These are phyloP conservation scores for Craterocephalus amniculus DNA, from an alignment of 2,797 vertebrate species.

Conservation along the genomic window DNA sequence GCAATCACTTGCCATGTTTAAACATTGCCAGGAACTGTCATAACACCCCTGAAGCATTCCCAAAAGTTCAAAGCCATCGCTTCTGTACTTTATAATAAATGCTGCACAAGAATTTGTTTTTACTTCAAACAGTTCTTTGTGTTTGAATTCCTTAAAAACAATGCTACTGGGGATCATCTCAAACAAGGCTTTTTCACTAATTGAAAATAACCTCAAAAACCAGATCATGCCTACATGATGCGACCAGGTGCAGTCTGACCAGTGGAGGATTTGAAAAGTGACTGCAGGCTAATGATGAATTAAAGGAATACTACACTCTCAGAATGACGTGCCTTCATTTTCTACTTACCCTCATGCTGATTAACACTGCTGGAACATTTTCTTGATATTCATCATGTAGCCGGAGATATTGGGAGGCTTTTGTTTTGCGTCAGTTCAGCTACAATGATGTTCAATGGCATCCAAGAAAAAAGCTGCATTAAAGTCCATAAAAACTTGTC, in stretches of 20 bases:
- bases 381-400: too few relatives aligned
- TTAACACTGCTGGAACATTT: too few relatives aligned
- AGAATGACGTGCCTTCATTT: too few relatives aligned
- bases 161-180: constrained; percentile 26
- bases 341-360: too few relatives aligned
- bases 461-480: too few relatives aligned
- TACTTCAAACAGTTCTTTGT: constrained; percentile 28
- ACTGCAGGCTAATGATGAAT: not conserved
- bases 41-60: constrained; percentile 59
- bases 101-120: constrained; percentile 57
- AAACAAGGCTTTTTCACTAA: constrained; percentile 18
- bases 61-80: constrained; percentile 61
- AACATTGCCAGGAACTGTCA: constrained; percentile 59
- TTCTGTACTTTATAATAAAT: constrained; percentile 50
- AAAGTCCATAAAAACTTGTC: too few relatives aligned
- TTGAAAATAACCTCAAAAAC: not conserved
- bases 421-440: too few relatives aligned
- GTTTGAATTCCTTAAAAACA: constrained; percentile 41
- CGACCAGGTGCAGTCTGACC: constrained; percentile 9
- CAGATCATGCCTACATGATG: not conserved
- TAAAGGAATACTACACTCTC: too few relatives aligned
- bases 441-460: too few relatives aligned
- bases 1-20: constrained; percentile 60
- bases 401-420: too few relatives aligned
- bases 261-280: constrained; percentile 9